These are phyloP conservation scores for Pithys albifrons DNA, from an alignment of 2,113 vertebrate genomes.

Conservation along the genomic window DNA sequence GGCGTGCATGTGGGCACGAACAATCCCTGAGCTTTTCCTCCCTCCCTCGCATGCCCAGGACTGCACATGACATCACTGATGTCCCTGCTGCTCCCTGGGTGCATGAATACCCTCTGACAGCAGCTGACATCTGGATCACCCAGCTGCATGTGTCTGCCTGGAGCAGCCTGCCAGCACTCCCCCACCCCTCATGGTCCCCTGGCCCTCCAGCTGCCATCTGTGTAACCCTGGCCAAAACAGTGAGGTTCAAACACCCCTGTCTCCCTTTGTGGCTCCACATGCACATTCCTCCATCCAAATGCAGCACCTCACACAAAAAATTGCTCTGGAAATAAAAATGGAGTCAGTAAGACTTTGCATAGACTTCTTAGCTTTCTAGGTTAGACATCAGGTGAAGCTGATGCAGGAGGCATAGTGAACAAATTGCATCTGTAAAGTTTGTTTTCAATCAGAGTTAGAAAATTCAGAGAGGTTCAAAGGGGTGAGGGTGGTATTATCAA, in stretches of 20 bases:
- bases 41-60: accelerated
- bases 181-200: background rate
- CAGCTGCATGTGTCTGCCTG: background rate
- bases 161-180: background rate
- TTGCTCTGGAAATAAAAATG: background rate
- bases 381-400: background rate
- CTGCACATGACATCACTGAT: background rate
- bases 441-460: background rate
- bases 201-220: background rate
- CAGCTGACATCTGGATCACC: slow-evolving; percentile 13
- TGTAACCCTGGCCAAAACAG: background rate
- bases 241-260: background rate
- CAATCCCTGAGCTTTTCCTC: background rate
- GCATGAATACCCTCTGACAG: background rate
- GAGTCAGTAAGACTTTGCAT: background rate
- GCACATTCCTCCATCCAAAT: background rate
- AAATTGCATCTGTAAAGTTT: background rate
- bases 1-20: accelerated
- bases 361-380: background rate
- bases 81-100: background rate
- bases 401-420: background rate
- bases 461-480: background rate
- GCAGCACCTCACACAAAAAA: background rate
- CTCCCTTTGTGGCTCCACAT: accelerated
- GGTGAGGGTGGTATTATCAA: background rate